A percentile compares a stretch with the other conserved stretches of the same genome.
phyloP scores from a whole-genome alignment of 2,888 invertebrate genomes.

The Eretmocerus hayati region DNA sequence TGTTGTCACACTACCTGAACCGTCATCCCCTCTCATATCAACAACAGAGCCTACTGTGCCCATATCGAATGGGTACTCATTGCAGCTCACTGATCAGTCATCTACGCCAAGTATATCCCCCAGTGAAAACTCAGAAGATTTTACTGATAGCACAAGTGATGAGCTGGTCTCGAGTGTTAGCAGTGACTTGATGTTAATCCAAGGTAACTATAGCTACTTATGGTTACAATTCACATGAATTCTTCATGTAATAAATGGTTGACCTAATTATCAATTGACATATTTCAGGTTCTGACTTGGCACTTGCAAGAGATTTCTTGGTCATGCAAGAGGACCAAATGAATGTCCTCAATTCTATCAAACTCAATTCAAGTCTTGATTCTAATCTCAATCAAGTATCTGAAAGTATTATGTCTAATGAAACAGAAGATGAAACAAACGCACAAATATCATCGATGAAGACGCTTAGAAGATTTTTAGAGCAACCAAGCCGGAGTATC shows the following conservation, averaged over 20 bases:
- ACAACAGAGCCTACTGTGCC: constrained; percentile 33
- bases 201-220: constrained; percentile 34
- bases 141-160: constrained; percentile 35
- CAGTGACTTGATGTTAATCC: constrained; percentile 42
- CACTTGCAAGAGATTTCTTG: constrained; percentile 40
- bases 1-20: constrained; percentile 40
- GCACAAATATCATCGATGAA: constrained; percentile 20
- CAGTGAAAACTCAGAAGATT: constrained; percentile 33
- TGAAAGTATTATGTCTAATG: constrained; percentile 18
- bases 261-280: too few species aligned
- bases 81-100: constrained; percentile 32
- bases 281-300: constrained; percentile 39
- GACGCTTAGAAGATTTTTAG: constrained; percentile 11
- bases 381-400: constrained; percentile 24
- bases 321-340: constrained; percentile 45
- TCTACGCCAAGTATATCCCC: constrained; percentile 30
- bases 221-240: neutral
- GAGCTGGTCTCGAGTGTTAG: constrained; percentile 36
- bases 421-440: constrained; percentile 18
- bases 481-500: constrained; percentile 1
- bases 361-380: constrained; percentile 33
- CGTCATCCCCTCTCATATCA: constrained; percentile 41
- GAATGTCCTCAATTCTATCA: constrained; percentile 38
- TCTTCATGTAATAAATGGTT: too few species aligned
- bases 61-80: constrained; percentile 34